Conservation (phyloP, 2,888 invertebrate genomes). For the Apodemia duryi region DNA sequence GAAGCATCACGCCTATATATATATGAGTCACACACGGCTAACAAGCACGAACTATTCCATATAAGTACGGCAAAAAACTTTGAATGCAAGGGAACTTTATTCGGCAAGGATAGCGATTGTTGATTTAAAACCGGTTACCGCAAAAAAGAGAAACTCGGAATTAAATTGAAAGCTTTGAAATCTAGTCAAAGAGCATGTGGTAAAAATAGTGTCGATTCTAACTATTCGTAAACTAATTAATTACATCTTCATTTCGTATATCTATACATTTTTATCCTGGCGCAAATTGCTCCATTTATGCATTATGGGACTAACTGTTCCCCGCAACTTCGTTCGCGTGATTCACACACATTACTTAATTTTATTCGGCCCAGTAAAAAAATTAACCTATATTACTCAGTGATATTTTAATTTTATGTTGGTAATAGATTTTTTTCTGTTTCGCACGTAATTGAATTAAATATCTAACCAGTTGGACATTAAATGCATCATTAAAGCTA, state of each 20-base stretch:
- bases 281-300: too few species aligned
- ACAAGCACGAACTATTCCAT: not conserved
- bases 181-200: not conserved
- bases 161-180: slow-evolving; percentile 18
- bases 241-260: not conserved
- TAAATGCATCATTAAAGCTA: too few species aligned
- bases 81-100: slow-evolving; percentile 7
- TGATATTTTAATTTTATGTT: too few species aligned
- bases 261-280: not conserved
- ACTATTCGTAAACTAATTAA: not conserved
- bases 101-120: slow-evolving; percentile 6
- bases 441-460: too few species aligned
- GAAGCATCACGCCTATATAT: not conserved
- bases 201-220: not conserved
- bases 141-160: slow-evolving; percentile 18
- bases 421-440: too few species aligned
- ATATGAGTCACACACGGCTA: not conserved
- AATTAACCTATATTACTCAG: too few species aligned
- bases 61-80: not conserved
- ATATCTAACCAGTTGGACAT: too few species aligned
- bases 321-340: too few species aligned
- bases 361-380: too few species aligned
- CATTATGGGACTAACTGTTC: too few species aligned
- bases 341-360: too few species aligned
- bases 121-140: slow-evolving; percentile 12